Base-by-base conservation (phyloP, 2,888 invertebrate species). In the Unio pictorum region DNA sequence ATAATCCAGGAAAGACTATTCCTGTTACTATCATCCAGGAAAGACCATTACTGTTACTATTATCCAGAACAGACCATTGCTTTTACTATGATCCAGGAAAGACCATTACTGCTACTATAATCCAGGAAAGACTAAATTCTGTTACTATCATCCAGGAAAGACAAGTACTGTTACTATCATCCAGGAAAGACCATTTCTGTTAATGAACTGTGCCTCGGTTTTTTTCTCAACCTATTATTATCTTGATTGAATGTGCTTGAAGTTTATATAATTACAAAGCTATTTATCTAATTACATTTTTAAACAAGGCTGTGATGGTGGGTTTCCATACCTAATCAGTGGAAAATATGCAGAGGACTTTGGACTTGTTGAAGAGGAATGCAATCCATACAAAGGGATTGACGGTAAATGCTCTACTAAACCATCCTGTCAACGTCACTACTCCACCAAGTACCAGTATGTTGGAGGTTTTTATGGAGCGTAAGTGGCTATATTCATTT, bases 381-480 rank as follows among this genome's bases (percentile, higher is more conserved):
- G 91, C 75, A 89, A 90, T 74, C 91, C 91, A 1, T 92, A 92
- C 79, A 86, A 77, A 68, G 91, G 91, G 4, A 71, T 74, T 30
- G 90, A 90, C 76, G 83, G 83, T 4, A 34, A 65, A 6, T 91
- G 91, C 71, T 69, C 73, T 34, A 89, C 88, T 0, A 74, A 86
- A 1, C 34, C 78, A 23, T 78, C 69, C 55, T 91, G 91, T 75
- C 71, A 81, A 1, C 84, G 91, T 15, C 87, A 88, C 72, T 92
- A 91, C 82, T 87, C 90, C 26, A 89, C 90, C 6, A 79, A 86
- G 61, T 92, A 92, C 81, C 75, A 85, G 66, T 92, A 92, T 81
- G 86, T 92, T 55, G 92, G 92, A 55, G 92, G 92, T 55, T 91
- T 85, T 78, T 91, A 90, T 80, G 91, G 91, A 63, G 91, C 86